Percentiles rank a stretch among this genome's conserved stretches.
phyloP scores from a whole-genome alignment of 2,888 invertebrate genomes.

The Euclidia mi region DNA sequence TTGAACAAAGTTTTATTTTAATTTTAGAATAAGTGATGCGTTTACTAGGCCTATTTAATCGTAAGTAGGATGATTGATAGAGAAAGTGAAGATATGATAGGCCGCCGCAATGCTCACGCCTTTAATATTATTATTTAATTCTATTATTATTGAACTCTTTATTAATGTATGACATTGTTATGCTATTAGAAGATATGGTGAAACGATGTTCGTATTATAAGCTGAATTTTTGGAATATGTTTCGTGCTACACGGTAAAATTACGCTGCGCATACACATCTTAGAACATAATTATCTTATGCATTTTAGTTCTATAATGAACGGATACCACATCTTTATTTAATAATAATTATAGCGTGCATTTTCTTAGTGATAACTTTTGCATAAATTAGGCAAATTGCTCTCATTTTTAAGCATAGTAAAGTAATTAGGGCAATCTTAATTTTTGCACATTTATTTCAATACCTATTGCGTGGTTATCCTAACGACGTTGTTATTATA shows the following conservation, averaged over 20 bases:
- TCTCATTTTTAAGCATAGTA: conserved; percentile 44
- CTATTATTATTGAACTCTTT: conserved; percentile 24
- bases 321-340: too few relatives aligned
- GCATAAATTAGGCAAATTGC: conserved; percentile 45
- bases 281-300: too few relatives aligned
- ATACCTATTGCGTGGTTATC: too few relatives aligned
- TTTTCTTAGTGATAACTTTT: conserved; percentile 21
- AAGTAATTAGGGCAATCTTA: conserved; percentile 32
- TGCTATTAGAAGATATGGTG: too few relatives aligned
- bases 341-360: conserved; percentile 32
- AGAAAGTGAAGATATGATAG: conserved; percentile 39
- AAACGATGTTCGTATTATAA: too few relatives aligned
- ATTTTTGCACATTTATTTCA: conserved; percentile 16
- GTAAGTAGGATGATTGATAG: conserved; percentile 36
- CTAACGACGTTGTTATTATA: conserved; percentile 6
- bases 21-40: conserved; percentile 40
- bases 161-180: conserved; percentile 22
- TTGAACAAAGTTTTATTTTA: conserved; percentile 49
- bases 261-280: too few relatives aligned
- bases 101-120: conserved; percentile 52
- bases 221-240: too few relatives aligned
- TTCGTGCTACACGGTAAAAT: too few relatives aligned
- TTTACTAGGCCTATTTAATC: conserved; percentile 48
- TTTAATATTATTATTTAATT: conserved; percentile 8
- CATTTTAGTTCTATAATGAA: too few relatives aligned